Base-by-base conservation (phyloP, 2,888 invertebrate species). In the Mechanitis mazaeus region DNA sequence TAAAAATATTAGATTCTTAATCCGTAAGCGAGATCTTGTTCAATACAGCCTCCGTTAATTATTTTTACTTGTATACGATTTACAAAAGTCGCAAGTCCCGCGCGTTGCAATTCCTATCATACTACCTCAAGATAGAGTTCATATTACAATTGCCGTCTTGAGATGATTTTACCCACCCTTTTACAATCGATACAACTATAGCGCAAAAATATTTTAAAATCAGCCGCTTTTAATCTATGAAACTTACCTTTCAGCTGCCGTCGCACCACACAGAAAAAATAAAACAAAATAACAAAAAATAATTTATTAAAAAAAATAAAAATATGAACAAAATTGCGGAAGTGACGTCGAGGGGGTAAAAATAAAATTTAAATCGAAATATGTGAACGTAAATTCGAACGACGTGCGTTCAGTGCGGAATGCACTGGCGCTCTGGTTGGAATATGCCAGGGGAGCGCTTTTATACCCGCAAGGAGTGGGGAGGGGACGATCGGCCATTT, bases 361-460 rank as follows among this genome's bases (percentile, higher is more conserved):
- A 69, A 68, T 60, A 58, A 65, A 69, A 71, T 66, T 71, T 64
- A 70, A 73, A 66, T 75, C 79, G 81, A 76, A 75, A 77, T 74
- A 73, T 74, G 68, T 75, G 69, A 71, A 73, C 68, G 71, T 66
- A 70, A 75, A 73, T 76, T 77, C 69, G 72, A 58, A 45, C 75
- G 72, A 84, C 84, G 70, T 78, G 79, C 77, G 71, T 70, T 65
- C 73, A 63, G 64, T 68, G 61, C 80, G 68, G 69, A 64, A 62
- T 67, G 84, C 83, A 88, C 81, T 85, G 89, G 89, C 85, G 76
- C 89, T 88, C 87, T 89, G 84, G 72, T 54, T 72, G 61, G 63
- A 69, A 69, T 66, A 62, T 60, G 72, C 71, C 71, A 72, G 79
- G 84, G 81, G 81, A 68, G 77, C 73, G 78, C 73, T 85, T 90